Evolutionary conservation across 2,113 vertebrate genomes (phyloP).

Genomic region (Pachyramphus minor): DNA sequence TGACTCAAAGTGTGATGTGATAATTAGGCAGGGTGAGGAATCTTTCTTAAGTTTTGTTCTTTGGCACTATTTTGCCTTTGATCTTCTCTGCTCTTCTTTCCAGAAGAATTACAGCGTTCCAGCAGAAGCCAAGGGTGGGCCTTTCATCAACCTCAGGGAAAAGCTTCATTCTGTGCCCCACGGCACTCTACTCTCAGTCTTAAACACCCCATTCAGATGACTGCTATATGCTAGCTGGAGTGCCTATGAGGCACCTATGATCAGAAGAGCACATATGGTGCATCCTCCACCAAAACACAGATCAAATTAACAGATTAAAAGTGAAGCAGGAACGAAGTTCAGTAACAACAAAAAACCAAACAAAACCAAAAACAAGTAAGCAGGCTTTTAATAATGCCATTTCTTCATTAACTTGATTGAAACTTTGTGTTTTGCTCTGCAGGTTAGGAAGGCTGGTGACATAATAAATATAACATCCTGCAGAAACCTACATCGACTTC

Average conservation of each 20-base stretch:
- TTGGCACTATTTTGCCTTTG: conserved; percentile 38
- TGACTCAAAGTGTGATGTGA: conserved; percentile 38
- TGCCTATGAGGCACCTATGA: neutral
- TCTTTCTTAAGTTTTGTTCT: conserved; percentile 32
- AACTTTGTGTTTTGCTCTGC: neutral
- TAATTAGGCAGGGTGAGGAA: conserved; percentile 48
- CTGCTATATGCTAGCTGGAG: neutral
- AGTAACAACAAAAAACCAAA: neutral
- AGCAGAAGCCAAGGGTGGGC: neutral
- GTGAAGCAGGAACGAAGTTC: neutral
- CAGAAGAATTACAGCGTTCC: neutral
- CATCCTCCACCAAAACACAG: neutral
- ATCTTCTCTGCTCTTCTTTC: neutral
- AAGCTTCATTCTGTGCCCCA: neutral
- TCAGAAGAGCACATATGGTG: fast-evolving
- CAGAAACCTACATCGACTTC: neutral
- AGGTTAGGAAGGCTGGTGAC: neutral
- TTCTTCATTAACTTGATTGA: neutral
- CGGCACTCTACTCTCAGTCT: neutral
- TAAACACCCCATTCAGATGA: neutral
- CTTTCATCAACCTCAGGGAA: conserved; percentile 32
- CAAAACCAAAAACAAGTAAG: neutral
- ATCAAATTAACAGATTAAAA: neutral
- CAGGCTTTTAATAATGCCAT: neutral
- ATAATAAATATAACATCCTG: neutral